A percentile compares a stretch with the other conserved stretches of the same genome.
phyloP scores from a whole-genome alignment of 1,140 invertebrate species.

The Marisa cornuarietis region DNA sequence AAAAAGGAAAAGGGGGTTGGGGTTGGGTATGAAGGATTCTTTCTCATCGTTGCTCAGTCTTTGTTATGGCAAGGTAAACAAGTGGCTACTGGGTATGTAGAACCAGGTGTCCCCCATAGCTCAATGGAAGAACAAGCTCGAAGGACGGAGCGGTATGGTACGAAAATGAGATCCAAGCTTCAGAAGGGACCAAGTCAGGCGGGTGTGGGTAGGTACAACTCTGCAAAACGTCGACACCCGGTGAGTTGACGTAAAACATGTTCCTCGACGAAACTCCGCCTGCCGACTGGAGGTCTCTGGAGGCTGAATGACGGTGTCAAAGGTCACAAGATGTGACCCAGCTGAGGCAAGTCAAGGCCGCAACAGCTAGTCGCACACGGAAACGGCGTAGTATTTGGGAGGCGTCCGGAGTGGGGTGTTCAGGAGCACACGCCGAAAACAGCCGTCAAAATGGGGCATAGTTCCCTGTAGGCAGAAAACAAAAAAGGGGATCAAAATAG shows the following conservation, averaged over 20 bases:
- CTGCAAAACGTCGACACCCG: constrained; percentile 1
- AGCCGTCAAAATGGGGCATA: constrained; percentile 12
- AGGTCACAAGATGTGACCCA: not conserved
- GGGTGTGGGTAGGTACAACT: not conserved
- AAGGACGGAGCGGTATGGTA: too few species aligned
- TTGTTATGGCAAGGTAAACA: too few species aligned
- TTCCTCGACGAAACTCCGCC: not conserved
- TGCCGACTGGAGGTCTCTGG: too few species aligned
- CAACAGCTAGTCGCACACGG: constrained; percentile 1
- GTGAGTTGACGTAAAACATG: too few species aligned
- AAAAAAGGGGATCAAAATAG: not conserved
- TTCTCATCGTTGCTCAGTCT: too few species aligned
- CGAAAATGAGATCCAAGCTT: too few species aligned
- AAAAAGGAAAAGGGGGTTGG: too few species aligned
- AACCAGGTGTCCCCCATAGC: too few species aligned
- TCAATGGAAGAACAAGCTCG: too few species aligned
- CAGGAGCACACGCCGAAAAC: constrained; percentile 1
- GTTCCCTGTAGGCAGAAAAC: not conserved
- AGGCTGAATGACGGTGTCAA: not conserved
- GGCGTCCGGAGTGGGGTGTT: not conserved
- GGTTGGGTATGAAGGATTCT: too few species aligned
- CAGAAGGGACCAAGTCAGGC: not conserved
- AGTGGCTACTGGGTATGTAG: too few species aligned
- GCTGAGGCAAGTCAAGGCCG: not conserved
- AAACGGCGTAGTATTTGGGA: not conserved